Conservation (phyloP, 2,888 invertebrate genomes). For the Tenthredo amoena region DNA sequence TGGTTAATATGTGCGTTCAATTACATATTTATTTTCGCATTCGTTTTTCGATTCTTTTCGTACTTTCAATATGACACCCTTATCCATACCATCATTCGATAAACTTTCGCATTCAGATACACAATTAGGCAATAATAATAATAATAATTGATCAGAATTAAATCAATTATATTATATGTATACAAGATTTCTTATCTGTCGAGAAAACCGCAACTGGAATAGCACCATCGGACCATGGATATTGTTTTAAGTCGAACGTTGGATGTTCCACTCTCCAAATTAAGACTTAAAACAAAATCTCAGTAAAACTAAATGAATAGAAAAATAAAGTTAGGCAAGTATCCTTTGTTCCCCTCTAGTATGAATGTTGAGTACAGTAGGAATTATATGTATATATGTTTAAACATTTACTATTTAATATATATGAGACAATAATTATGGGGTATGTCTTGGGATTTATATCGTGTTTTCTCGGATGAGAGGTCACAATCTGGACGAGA, state of each 20-base stretch:
- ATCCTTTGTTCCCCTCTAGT: constrained; percentile 56
- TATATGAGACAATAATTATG: constrained; percentile 21
- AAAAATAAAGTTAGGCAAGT: constrained; percentile 66
- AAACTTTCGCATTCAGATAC: constrained; percentile 50
- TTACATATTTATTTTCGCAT: constrained; percentile 51
- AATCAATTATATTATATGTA: constrained; percentile 35
- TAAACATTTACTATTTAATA: constrained; percentile 22
- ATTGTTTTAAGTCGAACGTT: constrained; percentile 46
- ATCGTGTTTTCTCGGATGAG: not conserved
- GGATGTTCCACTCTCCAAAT: constrained; percentile 54
- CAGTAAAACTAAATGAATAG: constrained; percentile 65
- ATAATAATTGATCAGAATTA: constrained; percentile 15
- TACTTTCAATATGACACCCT: constrained; percentile 27
- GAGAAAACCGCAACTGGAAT: constrained; percentile 57
- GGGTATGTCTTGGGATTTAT: constrained; percentile 37
- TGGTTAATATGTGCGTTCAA: constrained; percentile 63
- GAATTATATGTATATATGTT: constrained; percentile 34
- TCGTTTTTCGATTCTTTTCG: constrained; percentile 50
- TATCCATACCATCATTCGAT: not conserved
- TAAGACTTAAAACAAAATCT: constrained; percentile 49
- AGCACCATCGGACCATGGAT: constrained; percentile 62
- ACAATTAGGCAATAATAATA: constrained; percentile 35
- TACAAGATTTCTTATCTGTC: constrained; percentile 41
- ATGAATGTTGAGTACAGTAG: constrained; percentile 54
- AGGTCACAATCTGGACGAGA: constrained; percentile 17